Percentiles rank a stretch among this genome's conserved stretches.
Evolutionary conservation across 2,888 invertebrate genomes (phyloP).

Genomic region (Julus scanicus): DNA sequence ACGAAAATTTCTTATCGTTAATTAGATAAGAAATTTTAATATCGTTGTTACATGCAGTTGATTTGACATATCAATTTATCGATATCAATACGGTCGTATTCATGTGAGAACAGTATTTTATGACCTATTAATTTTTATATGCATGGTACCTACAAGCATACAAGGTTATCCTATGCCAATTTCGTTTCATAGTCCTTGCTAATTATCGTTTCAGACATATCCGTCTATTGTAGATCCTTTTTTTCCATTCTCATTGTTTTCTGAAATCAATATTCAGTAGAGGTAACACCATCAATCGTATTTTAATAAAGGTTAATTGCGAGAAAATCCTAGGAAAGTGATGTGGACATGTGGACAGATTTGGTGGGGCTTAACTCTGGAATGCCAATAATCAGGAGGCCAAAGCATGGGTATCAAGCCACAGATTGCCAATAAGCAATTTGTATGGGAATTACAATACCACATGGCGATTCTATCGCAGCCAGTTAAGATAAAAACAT

Average conservation of each 20-base stretch:
- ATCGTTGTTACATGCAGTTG: background rate
- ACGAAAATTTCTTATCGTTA: background rate
- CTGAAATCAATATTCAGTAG: background rate
- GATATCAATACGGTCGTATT: background rate
- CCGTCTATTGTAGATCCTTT: background rate
- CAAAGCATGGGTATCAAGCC: background rate
- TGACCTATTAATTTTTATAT: constrained; percentile 17
- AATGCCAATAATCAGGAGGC: constrained; percentile 27
- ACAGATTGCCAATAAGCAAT: background rate
- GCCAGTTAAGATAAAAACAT: background rate
- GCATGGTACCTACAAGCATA: constrained; percentile 24
- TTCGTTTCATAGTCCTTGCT: constrained; percentile 1
- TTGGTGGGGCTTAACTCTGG: background rate
- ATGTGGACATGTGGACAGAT: background rate
- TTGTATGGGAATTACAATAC: background rate
- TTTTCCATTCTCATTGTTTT: background rate
- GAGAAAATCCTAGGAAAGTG: background rate
- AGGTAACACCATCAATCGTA: background rate
- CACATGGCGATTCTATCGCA: background rate
- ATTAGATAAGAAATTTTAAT: background rate
- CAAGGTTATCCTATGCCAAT: constrained; percentile 14
- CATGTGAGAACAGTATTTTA: background rate
- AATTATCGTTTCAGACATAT: constrained; percentile 24
- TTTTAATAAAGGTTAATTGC: constrained; percentile 12
- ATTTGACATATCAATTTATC: background rate